phyloP scores from a whole-genome alignment of 2,888 invertebrate species.

The Pelosia muscerda region DNA sequence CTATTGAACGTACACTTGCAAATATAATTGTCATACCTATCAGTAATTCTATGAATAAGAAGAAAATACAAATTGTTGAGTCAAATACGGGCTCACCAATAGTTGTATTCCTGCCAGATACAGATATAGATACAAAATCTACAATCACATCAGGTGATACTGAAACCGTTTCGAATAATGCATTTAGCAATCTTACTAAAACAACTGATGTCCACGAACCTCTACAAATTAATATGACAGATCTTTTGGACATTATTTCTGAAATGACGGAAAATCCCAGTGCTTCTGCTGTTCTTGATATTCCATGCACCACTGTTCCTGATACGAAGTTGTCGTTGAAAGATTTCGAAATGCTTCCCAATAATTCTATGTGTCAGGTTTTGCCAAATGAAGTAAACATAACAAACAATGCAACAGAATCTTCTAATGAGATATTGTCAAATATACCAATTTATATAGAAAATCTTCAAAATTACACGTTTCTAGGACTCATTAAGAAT shows the following conservation, averaged over 20 bases:
- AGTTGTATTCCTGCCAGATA: constrained; percentile 7
- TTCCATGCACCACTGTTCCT: neutral
- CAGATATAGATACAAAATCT: neutral
- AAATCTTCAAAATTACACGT: neutral
- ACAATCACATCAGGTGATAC: neutral
- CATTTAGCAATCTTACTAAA: neutral
- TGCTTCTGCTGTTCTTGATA: neutral
- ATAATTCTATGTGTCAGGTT: constrained; percentile 13
- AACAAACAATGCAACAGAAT: neutral
- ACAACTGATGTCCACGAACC: neutral
- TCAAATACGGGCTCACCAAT: neutral
- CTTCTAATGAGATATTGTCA: neutral
- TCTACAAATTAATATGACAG: neutral
- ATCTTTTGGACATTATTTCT: neutral
- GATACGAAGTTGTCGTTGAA: neutral
- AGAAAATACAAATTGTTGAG: constrained; percentile 12
- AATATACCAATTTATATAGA: neutral
- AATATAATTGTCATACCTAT: constrained; percentile 15
- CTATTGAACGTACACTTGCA: neutral
- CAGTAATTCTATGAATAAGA: constrained; percentile 4
- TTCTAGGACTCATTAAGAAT: neutral
- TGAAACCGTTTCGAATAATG: neutral
- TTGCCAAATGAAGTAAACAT: neutral
- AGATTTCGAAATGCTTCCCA: constrained; percentile 6
- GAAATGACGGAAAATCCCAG: neutral